Evolutionary conservation across 1,140 invertebrate species (phyloP).

Genomic region (Drosophila funebris): DNA sequence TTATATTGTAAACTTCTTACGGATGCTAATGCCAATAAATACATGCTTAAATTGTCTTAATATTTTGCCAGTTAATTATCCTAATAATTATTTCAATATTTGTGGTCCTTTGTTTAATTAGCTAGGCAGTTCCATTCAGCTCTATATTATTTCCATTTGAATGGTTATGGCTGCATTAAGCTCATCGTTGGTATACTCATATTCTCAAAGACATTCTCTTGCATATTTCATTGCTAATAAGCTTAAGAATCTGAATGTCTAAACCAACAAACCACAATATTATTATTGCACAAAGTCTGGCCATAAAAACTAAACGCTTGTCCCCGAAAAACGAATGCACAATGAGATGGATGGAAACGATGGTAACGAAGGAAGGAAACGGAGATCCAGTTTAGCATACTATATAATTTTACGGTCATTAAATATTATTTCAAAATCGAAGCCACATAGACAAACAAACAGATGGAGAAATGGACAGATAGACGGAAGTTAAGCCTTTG

Average conservation of each 20-base stretch:
- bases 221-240: conserved; percentile 29
- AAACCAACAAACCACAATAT: conserved; percentile 47
- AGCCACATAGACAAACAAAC: conserved; percentile 23
- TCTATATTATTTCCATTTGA: conserved; percentile 5
- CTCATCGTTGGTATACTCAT: neutral
- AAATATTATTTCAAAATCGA: conserved; percentile 80
- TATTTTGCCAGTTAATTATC: conserved; percentile 1
- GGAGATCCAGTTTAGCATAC: conserved; percentile 55
- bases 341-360: neutral
- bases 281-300: conserved; percentile 46
- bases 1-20: neutral
- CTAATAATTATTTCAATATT: neutral
- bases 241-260: conserved; percentile 34
- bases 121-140: neutral
- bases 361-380: conserved; percentile 7
- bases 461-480: neutral
- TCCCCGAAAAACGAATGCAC: conserved; percentile 12
- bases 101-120: conserved; percentile 3
- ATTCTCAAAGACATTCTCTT: neutral
- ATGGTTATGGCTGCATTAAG: conserved; percentile 9
- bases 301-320: conserved; percentile 36
- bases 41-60: neutral
- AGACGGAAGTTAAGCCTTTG: conserved; percentile 50
- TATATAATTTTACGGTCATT: conserved; percentile 80
- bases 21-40: neutral